These are phyloP conservation scores for Ferdinandea cuprea DNA, from an alignment of 2,888 invertebrate genomes.

Conservation along the genomic window DNA sequence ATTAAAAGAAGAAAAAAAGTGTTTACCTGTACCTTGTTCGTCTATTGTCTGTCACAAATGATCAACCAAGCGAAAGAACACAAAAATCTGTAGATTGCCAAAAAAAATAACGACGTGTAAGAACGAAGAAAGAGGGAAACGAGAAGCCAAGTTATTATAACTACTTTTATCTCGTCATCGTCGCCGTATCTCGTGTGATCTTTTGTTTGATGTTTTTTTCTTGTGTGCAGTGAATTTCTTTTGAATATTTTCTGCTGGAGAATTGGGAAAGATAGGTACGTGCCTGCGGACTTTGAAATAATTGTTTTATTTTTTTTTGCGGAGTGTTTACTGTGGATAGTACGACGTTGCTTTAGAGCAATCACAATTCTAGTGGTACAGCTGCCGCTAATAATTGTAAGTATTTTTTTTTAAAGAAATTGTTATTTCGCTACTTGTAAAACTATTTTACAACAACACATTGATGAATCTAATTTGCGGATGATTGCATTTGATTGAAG, in stretches of 20 bases:
- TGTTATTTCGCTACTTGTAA: not conserved
- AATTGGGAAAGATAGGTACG: no score
- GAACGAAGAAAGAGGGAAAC: conserved; percentile 8
- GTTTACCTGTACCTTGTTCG: conserved; percentile 8
- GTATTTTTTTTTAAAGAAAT: not conserved
- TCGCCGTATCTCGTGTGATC: conserved; percentile 22
- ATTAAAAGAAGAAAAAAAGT: not conserved
- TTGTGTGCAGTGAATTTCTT: not conserved
- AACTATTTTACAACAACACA: conserved; percentile 41
- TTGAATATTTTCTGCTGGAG: no score
- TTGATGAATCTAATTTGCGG: conserved; percentile 28
- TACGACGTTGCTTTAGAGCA: conserved; percentile 9
- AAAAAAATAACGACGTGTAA: conserved; percentile 12
- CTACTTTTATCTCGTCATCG: conserved; percentile 19
- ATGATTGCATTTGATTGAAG: conserved; percentile 64
- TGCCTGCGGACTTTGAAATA: not conserved
- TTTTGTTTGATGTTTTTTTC: conserved; percentile 15
- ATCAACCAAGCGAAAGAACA: conserved; percentile 55
- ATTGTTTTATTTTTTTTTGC: not conserved
- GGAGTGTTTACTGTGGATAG: conserved; percentile 21
- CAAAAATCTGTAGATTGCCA: conserved; percentile 13
- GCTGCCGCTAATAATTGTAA: conserved; percentile 44
- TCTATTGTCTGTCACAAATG: conserved; percentile 46
- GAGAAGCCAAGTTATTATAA: conserved; percentile 15
- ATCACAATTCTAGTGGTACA: conserved; percentile 28